Conservation (phyloP, 2,113 vertebrate genomes). For the Tetrao urogallus region DNA sequence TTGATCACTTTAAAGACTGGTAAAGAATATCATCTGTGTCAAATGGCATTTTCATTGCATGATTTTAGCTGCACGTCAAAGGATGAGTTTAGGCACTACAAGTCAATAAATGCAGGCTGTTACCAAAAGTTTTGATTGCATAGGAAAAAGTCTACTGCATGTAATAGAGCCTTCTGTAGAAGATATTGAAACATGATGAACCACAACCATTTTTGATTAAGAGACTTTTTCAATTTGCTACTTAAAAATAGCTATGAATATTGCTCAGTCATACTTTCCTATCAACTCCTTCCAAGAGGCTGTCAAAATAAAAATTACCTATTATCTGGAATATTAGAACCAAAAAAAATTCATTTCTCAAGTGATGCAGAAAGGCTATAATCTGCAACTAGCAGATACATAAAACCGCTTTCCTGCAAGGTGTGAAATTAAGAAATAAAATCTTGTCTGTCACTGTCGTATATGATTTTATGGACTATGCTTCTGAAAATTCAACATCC, state of each 20-base stretch:
- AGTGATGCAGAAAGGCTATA: slow-evolving; percentile 52
- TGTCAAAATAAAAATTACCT: slow-evolving; percentile 46
- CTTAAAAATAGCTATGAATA: slow-evolving; percentile 78
- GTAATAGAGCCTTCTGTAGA: slow-evolving; percentile 64
- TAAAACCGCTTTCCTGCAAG: slow-evolving; percentile 28
- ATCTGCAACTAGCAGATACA: slow-evolving; percentile 46
- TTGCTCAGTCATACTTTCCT: slow-evolving; percentile 67
- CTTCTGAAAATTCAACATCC: slow-evolving; percentile 8
- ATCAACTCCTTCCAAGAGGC: slow-evolving; percentile 67
- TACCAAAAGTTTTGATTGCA: slow-evolving; percentile 74
- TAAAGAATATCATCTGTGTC: slow-evolving; percentile 1
- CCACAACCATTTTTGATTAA: slow-evolving; percentile 71
- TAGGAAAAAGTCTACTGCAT: slow-evolving; percentile 45
- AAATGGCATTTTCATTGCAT: slow-evolving; percentile 42
- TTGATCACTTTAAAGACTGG: background rate
- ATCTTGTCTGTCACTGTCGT: background rate
- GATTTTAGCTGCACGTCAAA: slow-evolving; percentile 3
- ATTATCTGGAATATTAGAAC: slow-evolving; percentile 64
- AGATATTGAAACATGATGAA: slow-evolving; percentile 79
- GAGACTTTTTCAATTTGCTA: slow-evolving; percentile 75
- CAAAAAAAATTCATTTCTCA: slow-evolving; percentile 17
- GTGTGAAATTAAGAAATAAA: slow-evolving; percentile 61
- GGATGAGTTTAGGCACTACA: slow-evolving; percentile 53
- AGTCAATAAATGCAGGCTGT: slow-evolving; percentile 63
- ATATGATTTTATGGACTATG: slow-evolving; percentile 18